phyloP scores from a whole-genome alignment of 1,140 invertebrate genomes.

The Drosophila busckii region DNA sequence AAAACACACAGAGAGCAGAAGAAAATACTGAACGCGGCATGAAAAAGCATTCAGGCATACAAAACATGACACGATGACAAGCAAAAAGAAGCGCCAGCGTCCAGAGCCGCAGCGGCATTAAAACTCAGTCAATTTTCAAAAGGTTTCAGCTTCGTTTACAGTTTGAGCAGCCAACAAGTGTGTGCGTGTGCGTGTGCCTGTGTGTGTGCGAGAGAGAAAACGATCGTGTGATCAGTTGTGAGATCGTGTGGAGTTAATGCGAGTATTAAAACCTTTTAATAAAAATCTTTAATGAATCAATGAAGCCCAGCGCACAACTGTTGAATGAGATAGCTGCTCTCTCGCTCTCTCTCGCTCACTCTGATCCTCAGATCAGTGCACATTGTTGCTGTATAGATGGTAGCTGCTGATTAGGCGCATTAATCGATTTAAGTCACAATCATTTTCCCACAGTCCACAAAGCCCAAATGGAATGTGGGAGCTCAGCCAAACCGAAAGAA shows the following conservation, averaged over 20 bases:
- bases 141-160: slow-evolving; percentile 3
- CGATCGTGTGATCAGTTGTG: slow-evolving; percentile 54
- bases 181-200: too few relatives aligned
- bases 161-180: too few relatives aligned
- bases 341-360: neutral
- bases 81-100: slow-evolving; percentile 75
- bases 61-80: slow-evolving; percentile 77
- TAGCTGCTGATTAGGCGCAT: slow-evolving; percentile 72
- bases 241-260: slow-evolving; percentile 78
- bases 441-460: slow-evolving; percentile 23
- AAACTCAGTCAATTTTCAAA: slow-evolving; percentile 47
- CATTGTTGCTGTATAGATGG: slow-evolving; percentile 51
- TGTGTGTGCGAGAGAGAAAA: neutral
- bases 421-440: slow-evolving; percentile 78
- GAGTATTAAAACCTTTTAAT: slow-evolving; percentile 78
- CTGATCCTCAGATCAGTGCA: slow-evolving; percentile 31
- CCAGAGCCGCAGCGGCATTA: slow-evolving; percentile 37
- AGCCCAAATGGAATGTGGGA: slow-evolving; percentile 61
- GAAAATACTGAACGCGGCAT: slow-evolving; percentile 54
- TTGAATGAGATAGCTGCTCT: slow-evolving; percentile 11
- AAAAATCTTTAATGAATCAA: slow-evolving; percentile 78
- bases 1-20: slow-evolving; percentile 14
- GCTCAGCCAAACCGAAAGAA: slow-evolving; percentile 29
- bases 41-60: slow-evolving; percentile 65
- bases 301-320: slow-evolving; percentile 26